phyloP scores from a whole-genome alignment of 2,888 invertebrate species.

The Dichetophora obliterata region DNA sequence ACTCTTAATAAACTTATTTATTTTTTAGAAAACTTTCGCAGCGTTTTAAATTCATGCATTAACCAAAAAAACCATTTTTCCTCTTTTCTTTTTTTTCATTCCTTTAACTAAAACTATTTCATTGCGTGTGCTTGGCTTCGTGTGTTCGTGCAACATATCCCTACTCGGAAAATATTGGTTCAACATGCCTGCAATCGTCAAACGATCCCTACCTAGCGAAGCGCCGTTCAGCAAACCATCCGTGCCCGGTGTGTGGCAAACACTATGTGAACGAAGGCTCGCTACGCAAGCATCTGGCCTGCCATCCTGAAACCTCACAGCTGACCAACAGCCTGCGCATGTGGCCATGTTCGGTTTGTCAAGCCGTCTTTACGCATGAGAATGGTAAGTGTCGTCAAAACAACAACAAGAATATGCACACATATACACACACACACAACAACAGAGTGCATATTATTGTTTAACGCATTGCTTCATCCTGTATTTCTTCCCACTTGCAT shows the following conservation, averaged over 20 bases:
- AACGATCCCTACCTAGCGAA: conserved; percentile 90
- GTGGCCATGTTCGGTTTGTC: conserved; percentile 97
- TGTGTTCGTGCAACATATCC: conserved; percentile 49
- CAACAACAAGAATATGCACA: background rate
- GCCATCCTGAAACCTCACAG: conserved; percentile 92
- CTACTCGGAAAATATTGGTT: conserved; percentile 51
- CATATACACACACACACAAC: background rate
- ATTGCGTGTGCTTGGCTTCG: too few species aligned
- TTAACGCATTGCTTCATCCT: background rate
- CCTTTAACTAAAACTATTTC: background rate
- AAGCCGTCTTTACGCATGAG: conserved; percentile 95
- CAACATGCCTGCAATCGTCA: conserved; percentile 54
- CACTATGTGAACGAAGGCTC: conserved; percentile 96
- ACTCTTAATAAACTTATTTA: too few species aligned
- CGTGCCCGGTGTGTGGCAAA: conserved; percentile 95
- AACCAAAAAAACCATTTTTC: conserved; percentile 17
- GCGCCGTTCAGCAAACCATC: conserved; percentile 93
- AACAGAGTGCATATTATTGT: background rate
- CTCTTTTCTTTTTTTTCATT: background rate
- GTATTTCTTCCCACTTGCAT: background rate
- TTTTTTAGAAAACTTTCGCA: background rate
- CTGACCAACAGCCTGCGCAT: conserved; percentile 88
- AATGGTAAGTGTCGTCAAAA: conserved; percentile 76
- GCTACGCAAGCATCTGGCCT: conserved; percentile 91
- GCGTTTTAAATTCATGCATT: background rate